Percentiles rank a stretch among this genome's conserved stretches.
These are phyloP conservation scores for Baccha elongata DNA, from an alignment of 2,888 invertebrate species.

Conservation along the genomic window DNA sequence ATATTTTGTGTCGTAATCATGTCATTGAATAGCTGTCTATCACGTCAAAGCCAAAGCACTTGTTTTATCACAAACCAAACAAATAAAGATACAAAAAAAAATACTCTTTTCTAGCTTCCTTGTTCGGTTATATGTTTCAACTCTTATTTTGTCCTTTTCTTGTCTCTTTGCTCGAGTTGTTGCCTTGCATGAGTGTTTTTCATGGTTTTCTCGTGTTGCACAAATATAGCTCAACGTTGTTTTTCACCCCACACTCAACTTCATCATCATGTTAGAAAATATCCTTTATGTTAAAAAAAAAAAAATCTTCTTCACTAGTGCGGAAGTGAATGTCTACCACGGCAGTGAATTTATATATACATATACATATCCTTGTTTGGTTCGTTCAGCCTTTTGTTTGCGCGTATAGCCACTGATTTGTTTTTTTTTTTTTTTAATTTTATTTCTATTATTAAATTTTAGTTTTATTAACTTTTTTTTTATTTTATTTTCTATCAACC, in stretches of 20 bases:
- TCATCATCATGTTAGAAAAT: not conserved
- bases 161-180: conserved; percentile 35
- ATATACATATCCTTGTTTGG: conserved; percentile 21
- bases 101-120: conserved; percentile 48
- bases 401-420: conserved; percentile 29
- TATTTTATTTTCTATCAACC: conserved; percentile 33
- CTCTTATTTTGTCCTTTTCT: conserved; percentile 26
- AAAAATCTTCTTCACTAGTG: conserved; percentile 25
- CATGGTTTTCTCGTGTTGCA: conserved; percentile 30
- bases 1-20: conserved; percentile 33
- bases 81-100: not conserved
- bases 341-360: not conserved
- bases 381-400: conserved; percentile 66
- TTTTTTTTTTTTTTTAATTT: conserved; percentile 2
- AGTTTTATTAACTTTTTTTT: conserved; percentile 31
- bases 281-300: conserved; percentile 39
- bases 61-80: too few species aligned
- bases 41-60: conserved; percentile 48
- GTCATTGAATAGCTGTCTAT: conserved; percentile 44
- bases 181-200: conserved; percentile 45
- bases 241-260: not conserved
- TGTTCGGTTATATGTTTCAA: conserved; percentile 39
- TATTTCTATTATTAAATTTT: conserved; percentile 22
- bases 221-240: conserved; percentile 42
- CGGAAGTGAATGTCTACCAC: conserved; percentile 55